A percentile compares a stretch with the other conserved stretches of the same genome.
phyloP scores from a whole-genome alignment of 2,888 invertebrate genomes.

The Drosophila fulvimacula region DNA sequence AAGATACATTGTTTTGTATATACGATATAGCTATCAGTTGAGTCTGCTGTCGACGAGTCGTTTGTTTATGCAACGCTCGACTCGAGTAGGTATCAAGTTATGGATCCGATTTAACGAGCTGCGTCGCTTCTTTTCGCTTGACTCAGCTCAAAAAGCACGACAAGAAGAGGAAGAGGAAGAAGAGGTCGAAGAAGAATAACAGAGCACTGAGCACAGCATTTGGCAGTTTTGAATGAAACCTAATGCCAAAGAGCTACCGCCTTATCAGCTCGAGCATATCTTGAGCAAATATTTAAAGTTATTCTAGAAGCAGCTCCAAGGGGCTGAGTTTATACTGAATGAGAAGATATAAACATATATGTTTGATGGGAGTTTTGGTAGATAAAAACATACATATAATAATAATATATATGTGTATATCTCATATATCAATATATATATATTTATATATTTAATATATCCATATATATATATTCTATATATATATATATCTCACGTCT shows the following conservation, averaged over 20 bases:
- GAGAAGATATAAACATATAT: neutral
- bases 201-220: neutral
- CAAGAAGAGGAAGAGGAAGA: neutral
- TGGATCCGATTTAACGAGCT: constrained; percentile 19
- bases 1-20: neutral
- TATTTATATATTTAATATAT: neutral
- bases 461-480: neutral
- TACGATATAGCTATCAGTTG: constrained; percentile 4
- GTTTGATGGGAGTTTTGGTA: neutral
- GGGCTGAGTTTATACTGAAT: neutral
- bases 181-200: neutral
- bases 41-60: neutral
- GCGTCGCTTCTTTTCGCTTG: constrained; percentile 16
- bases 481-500: neutral
- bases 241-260: neutral
- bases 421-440: too few relatives aligned
- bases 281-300: constrained; percentile 1
- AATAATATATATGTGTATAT: too few relatives aligned
- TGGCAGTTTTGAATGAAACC: neutral
- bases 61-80: constrained; percentile 34
- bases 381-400: neutral
- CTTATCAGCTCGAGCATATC: constrained; percentile 3
- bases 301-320: neutral
- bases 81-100: constrained; percentile 26
- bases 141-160: constrained; percentile 21